A percentile compares a stretch with the other conserved stretches of the same genome.
These are phyloP conservation scores for Trissoscelio sp. DNA, from an alignment of 2,888 invertebrate species.

Conservation along the genomic window DNA sequence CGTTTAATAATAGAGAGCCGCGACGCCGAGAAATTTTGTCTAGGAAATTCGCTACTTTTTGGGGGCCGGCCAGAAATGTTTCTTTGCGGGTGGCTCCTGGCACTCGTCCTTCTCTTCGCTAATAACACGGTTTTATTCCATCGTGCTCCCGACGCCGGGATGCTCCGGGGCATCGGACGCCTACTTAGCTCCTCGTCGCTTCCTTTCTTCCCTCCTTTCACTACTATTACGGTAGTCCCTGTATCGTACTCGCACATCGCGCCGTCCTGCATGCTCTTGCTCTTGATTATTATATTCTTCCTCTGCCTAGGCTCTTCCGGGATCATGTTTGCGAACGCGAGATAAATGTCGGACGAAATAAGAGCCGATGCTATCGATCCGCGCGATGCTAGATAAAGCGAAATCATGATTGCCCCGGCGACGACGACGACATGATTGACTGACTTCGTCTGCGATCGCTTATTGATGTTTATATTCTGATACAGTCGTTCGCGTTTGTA, in stretches of 20 bases:
- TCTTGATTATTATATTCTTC: conserved; percentile 68
- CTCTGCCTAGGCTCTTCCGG: conserved; percentile 56
- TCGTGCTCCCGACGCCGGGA: conserved; percentile 77
- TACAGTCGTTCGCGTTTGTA: conserved; percentile 48
- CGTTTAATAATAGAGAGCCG: conserved; percentile 81
- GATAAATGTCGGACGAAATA: conserved; percentile 66
- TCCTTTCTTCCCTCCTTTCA: conserved; percentile 68
- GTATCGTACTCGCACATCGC: conserved; percentile 58
- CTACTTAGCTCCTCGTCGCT: conserved; percentile 69
- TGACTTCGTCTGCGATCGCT: conserved; percentile 43
- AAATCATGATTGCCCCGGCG: conserved; percentile 59
- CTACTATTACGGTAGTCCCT: conserved; percentile 70
- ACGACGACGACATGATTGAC: conserved; percentile 65
- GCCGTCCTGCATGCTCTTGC: conserved; percentile 52
- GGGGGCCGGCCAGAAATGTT: conserved; percentile 29
- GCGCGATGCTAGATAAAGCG: conserved; percentile 57
- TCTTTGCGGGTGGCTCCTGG: conserved; percentile 68
- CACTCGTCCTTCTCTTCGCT: conserved; percentile 71
- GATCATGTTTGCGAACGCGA: conserved; percentile 66
- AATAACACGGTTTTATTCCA: conserved; percentile 80
- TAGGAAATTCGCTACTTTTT: conserved; percentile 63
- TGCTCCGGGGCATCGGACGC: conserved; percentile 75
- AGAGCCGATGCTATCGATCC: conserved; percentile 60
- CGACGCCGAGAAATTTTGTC: conserved; percentile 68
- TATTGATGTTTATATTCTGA: conserved; percentile 66